Percentiles rank a stretch among this genome's conserved stretches.
Conservation (phyloP, 2,113 vertebrate genomes). For the Lagopus leucura region DNA sequence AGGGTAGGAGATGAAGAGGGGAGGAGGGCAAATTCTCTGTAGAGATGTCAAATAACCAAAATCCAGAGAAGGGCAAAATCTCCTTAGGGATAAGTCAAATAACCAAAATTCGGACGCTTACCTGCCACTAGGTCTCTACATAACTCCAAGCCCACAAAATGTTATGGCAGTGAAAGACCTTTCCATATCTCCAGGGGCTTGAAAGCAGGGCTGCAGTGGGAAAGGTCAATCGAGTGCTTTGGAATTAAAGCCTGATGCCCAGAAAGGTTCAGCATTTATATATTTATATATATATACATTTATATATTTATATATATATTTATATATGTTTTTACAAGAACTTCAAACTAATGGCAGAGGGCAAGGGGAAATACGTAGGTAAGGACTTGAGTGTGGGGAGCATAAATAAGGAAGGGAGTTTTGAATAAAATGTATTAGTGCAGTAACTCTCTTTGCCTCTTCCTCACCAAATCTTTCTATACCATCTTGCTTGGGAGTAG, state of each 20-base stretch:
- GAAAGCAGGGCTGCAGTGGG: neutral
- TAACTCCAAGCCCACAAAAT: neutral
- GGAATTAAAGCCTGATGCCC: neutral
- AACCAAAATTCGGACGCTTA: neutral
- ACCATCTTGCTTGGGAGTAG: neutral
- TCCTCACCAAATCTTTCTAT: neutral
- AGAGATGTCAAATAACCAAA: neutral
- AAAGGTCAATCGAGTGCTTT: neutral
- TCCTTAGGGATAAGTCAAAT: neutral
- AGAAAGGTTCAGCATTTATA: neutral
- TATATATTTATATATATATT: neutral
- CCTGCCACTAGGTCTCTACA: neutral
- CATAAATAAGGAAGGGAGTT: neutral
- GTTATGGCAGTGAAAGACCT: accelerated
- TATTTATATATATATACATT: neutral
- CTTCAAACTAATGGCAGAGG: neutral
- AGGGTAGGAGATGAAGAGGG: accelerated
- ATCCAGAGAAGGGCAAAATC: neutral
- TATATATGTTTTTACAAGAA: neutral
- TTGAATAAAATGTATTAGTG: neutral
- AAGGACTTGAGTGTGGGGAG: neutral
- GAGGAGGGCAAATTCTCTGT: neutral
- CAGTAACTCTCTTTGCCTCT: neutral
- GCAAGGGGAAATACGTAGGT: neutral
- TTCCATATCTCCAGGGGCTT: neutral